Evolutionary conservation across 2,888 invertebrate species (phyloP).

Genomic region (Cantharis flavilabris): DNA sequence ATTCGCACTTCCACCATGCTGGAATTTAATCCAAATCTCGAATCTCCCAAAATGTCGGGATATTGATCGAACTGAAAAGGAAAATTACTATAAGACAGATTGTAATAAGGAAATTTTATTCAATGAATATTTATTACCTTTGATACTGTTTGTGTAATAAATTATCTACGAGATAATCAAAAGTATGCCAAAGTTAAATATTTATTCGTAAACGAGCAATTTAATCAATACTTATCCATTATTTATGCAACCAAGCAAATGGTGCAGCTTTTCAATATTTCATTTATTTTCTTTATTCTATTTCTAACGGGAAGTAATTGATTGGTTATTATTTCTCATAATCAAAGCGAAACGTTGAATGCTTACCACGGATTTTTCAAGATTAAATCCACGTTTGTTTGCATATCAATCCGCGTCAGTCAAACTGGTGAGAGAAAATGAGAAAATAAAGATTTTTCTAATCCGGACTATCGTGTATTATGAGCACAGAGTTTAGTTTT

Average conservation of each 20-base stretch:
- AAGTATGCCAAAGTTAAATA: background rate
- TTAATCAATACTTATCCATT: background rate
- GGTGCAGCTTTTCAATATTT: background rate
- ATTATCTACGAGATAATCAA: background rate
- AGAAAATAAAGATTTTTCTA: background rate
- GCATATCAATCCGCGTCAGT: background rate
- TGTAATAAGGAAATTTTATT: background rate
- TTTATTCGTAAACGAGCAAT: background rate
- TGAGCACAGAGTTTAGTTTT: background rate
- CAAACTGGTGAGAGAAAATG: background rate
- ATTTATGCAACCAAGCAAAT: background rate
- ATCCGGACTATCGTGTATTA: background rate
- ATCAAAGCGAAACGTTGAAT: background rate
- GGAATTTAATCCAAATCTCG: conserved; percentile 41
- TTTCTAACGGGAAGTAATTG: background rate
- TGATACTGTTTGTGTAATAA: background rate
- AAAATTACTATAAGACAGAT: background rate
- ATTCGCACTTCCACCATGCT: conserved; percentile 65
- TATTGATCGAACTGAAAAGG: conserved; percentile 49
- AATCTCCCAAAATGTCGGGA: conserved; percentile 50
- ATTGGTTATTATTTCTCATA: background rate
- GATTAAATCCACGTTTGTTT: no score
- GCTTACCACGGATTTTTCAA: background rate
- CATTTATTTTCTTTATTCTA: background rate
- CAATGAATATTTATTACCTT: background rate